phyloP scores from a whole-genome alignment of 2,113 vertebrate genomes.

The Paracanthobrama guichenoti region DNA sequence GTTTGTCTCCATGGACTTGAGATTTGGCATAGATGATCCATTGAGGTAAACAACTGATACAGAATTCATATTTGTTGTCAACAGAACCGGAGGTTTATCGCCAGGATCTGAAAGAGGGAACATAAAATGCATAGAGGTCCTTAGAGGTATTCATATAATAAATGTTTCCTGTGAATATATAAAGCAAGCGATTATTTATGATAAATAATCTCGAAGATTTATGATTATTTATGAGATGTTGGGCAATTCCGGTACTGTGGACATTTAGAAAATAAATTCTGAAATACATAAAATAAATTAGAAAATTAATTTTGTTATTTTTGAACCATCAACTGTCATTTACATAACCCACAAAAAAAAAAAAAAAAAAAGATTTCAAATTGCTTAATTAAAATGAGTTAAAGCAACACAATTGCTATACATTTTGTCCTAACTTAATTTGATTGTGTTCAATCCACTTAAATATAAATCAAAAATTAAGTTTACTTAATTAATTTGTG shows the following conservation, averaged over 20 bases:
- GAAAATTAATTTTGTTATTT: not conserved
- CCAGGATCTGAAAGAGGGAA: conserved; percentile 74
- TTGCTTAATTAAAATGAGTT: too few species aligned
- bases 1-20: conserved; percentile 67
- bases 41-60: conserved; percentile 76
- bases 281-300: not conserved
- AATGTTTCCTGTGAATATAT: too few species aligned
- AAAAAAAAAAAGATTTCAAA: too few species aligned
- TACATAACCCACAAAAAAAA: too few species aligned
- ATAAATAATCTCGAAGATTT: too few species aligned
- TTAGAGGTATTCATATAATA: not conserved
- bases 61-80: conserved; percentile 73
- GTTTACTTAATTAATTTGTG: too few species aligned
- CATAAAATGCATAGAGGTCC: not conserved
- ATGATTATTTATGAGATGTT: not conserved
- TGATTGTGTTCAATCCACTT: too few species aligned
- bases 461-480: too few species aligned
- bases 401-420: too few species aligned
- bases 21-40: conserved; percentile 70
- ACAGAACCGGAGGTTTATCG: conserved; percentile 77
- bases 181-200: not conserved
- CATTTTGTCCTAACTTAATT: too few species aligned
- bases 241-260: not conserved
- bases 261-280: not conserved
- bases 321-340: not conserved